These are phyloP conservation scores for Ceratothoa steindachneri DNA, from an alignment of 2,888 invertebrate species.

Conservation along the genomic window DNA sequence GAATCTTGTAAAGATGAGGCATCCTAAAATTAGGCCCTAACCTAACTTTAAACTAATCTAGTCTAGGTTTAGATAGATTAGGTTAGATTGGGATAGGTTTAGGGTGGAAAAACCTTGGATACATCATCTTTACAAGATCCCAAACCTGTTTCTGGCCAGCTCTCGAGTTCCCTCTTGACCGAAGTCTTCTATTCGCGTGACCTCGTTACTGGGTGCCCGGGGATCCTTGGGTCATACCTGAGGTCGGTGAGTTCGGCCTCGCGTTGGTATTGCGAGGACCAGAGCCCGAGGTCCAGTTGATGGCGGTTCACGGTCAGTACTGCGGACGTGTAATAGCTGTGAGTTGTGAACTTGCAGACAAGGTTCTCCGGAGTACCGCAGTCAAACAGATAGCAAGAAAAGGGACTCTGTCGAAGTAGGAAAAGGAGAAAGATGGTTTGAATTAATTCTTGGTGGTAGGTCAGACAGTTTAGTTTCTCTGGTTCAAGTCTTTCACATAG, in stretches of 20 bases:
- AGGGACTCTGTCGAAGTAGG: constrained; percentile 52
- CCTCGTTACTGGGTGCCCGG: too few species aligned
- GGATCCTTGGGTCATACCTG: too few species aligned
- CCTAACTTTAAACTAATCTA: neutral
- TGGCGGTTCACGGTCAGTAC: constrained; percentile 66
- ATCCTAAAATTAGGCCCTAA: too few species aligned
- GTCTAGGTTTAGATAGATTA: neutral
- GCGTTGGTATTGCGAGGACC: constrained; percentile 67
- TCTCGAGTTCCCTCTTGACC: too few species aligned
- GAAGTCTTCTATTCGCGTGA: too few species aligned
- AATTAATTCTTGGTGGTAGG: too few species aligned
- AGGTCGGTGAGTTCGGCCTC: constrained; percentile 68
- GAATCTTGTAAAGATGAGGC: too few species aligned
- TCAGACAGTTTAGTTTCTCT: too few species aligned
- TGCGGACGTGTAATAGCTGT: constrained; percentile 82
- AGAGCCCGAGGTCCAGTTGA: constrained; percentile 65
- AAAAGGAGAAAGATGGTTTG: neutral
- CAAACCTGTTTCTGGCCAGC: too few species aligned
- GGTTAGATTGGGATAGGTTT: neutral
- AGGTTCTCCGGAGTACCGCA: constrained; percentile 86
- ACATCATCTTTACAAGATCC: too few species aligned
- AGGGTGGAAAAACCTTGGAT: too few species aligned
- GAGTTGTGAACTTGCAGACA: constrained; percentile 85
- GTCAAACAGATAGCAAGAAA: constrained; percentile 85
- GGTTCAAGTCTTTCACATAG: too few species aligned